Percentiles rank a stretch among this genome's conserved stretches.
phyloP scores from a whole-genome alignment of 2,113 vertebrate species.

The Epinephelus cyanopodus region DNA sequence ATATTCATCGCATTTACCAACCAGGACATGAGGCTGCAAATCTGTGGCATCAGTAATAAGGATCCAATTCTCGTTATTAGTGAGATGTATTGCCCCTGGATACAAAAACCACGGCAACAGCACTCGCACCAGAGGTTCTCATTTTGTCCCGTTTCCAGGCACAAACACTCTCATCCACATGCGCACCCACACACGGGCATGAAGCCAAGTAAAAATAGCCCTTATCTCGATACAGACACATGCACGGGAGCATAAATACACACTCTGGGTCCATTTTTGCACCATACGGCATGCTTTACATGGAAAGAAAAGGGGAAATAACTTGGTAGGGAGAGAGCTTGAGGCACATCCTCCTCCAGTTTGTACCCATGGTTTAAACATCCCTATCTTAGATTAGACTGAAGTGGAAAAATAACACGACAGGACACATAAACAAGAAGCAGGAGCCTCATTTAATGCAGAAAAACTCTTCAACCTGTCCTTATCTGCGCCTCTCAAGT shows the following conservation, averaged over 20 bases:
- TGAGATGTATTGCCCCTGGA: conserved; percentile 8
- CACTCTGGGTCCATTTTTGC: not conserved
- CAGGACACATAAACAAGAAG: not conserved
- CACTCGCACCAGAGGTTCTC: not conserved
- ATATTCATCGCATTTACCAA: conserved; percentile 45
- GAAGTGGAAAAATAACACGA: not conserved
- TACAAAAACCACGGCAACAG: conserved; percentile 42
- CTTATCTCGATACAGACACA: conserved; percentile 20
- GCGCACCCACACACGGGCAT: conserved; percentile 8
- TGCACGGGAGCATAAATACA: not conserved
- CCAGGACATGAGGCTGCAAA: conserved; percentile 38
- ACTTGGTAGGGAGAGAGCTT: not conserved
- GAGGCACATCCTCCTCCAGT: not conserved
- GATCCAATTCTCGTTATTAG: conserved; percentile 27
- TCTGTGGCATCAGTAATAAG: conserved; percentile 2
- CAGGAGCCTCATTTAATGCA: not conserved
- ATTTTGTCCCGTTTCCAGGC: conserved; percentile 23
- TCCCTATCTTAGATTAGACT: not conserved
- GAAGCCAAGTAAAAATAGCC: conserved; percentile 29
- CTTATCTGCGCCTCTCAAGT: not conserved
- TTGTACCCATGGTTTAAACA: not conserved
- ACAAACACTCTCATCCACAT: conserved; percentile 28
- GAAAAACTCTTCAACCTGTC: not conserved
- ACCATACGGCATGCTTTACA: too few relatives aligned
- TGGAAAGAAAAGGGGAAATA: not conserved